Evolutionary conservation across 2,113 vertebrate species (phyloP).

Genomic region (Phalacrocorax aristotelis): DNA sequence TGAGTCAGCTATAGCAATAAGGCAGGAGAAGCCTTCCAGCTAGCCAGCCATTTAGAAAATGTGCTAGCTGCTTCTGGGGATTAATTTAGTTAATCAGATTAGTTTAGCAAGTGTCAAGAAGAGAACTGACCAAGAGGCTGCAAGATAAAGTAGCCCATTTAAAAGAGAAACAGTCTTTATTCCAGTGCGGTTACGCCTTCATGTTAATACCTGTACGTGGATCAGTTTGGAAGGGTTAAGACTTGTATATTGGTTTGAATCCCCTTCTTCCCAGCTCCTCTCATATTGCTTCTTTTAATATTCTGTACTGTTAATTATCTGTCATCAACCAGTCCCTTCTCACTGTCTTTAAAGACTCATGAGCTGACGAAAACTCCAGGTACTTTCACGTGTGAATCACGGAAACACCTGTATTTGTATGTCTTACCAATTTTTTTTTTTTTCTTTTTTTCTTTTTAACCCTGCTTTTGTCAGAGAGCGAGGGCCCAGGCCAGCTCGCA

Average conservation of each 20-base stretch:
- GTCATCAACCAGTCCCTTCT: neutral
- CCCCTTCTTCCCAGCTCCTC: neutral
- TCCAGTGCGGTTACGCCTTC: neutral
- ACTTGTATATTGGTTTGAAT: neutral
- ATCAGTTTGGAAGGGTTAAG: neutral
- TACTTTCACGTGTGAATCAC: neutral
- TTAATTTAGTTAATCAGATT: neutral
- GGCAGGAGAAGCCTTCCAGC: neutral
- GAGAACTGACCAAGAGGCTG: neutral
- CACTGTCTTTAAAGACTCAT: neutral
- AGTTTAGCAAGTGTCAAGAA: neutral
- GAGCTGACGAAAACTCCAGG: neutral
- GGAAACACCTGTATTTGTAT: neutral
- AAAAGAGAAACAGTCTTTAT: neutral
- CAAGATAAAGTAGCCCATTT: neutral
- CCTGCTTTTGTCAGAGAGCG: neutral
- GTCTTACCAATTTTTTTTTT: neutral
- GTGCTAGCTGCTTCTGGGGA: slow-evolving; percentile 16
- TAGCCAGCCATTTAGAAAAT: slow-evolving; percentile 3
- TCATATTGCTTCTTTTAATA: neutral
- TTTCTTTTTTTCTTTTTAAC: neutral
- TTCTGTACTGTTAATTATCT: neutral
- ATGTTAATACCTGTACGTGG: neutral
- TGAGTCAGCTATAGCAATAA: neutral
- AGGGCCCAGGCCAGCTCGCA: neutral